These are phyloP conservation scores for Protobothrops flavoviridis DNA, from an alignment of 2,113 vertebrate genomes.

Conservation along the genomic window DNA sequence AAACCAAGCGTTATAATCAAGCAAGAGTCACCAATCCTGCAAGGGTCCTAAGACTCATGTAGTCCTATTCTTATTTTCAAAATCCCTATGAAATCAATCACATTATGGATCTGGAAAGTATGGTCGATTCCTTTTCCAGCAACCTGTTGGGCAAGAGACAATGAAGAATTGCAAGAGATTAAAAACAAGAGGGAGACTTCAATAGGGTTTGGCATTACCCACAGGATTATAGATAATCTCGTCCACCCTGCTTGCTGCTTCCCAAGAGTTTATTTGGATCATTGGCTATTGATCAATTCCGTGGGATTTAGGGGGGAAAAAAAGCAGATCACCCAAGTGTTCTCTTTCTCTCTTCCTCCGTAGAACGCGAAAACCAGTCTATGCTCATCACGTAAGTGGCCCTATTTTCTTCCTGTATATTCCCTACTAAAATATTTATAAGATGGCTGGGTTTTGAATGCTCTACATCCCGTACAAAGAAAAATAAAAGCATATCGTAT, in stretches of 20 bases:
- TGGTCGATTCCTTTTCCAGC: no score
- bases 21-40: not conserved
- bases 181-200: no score
- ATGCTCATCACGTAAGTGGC: constrained; percentile 71
- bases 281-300: not conserved
- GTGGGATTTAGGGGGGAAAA: not conserved
- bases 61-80: no score
- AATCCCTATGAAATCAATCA: no score
- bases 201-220: no score
- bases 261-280: not conserved
- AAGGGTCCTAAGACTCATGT: not conserved
- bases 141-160: no score
- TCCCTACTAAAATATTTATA: not conserved
- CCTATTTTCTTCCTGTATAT: not conserved
- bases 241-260: not conserved
- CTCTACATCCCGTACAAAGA: not conserved
- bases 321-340: not conserved
- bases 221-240: no score
- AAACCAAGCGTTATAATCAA: not conserved
- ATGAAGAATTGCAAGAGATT: no score
- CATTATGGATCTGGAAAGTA: no score
- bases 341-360: constrained; percentile 34
- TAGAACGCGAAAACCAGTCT: constrained; percentile 67
- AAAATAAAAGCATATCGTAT: not conserved
- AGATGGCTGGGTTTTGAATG: not conserved